These are phyloP conservation scores for Takifugu rubripes DNA, from an alignment of 2,797 vertebrate species.

Conservation along the genomic window DNA sequence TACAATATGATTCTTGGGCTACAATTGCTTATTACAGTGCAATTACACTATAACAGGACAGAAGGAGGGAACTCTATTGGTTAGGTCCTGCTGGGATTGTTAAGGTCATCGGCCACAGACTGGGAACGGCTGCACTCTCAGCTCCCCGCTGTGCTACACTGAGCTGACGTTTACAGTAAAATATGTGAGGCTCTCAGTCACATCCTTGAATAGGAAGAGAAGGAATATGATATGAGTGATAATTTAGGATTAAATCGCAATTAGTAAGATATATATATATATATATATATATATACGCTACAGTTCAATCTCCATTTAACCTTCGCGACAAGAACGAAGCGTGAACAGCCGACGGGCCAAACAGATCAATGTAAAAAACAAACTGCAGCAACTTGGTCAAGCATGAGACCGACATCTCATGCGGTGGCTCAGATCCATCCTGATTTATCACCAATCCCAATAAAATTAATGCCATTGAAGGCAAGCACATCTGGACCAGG, in stretches of 20 bases:
- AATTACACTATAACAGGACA: neutral
- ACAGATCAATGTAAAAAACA: too few relatives aligned
- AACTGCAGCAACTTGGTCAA: too few relatives aligned
- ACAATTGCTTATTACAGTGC: neutral
- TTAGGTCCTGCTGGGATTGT: conserved; percentile 25
- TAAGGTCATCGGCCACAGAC: conserved; percentile 36
- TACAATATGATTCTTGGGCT: neutral
- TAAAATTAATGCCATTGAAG: conserved; percentile 12
- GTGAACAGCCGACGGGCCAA: too few relatives aligned
- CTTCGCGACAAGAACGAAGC: too few relatives aligned
- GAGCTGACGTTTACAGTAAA: conserved; percentile 73
- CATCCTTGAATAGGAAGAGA: conserved; percentile 36
- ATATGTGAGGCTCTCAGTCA: conserved; percentile 51
- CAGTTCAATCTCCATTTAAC: neutral
- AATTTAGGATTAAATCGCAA: conserved; percentile 12
- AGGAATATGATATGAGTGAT: conserved; percentile 15
- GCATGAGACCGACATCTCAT: too few relatives aligned
- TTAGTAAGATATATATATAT: neutral
- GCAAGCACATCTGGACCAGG: conserved; percentile 25
- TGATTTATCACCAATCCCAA: neutral
- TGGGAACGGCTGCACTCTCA: conserved; percentile 46
- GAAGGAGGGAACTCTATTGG: conserved; percentile 11
- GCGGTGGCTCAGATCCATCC: too few relatives aligned
- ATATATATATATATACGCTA: neutral
- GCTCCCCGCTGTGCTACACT: conserved; percentile 47